Base-by-base conservation (phyloP, 2,888 invertebrate genomes). In the Gnatocerus cornutus region DNA sequence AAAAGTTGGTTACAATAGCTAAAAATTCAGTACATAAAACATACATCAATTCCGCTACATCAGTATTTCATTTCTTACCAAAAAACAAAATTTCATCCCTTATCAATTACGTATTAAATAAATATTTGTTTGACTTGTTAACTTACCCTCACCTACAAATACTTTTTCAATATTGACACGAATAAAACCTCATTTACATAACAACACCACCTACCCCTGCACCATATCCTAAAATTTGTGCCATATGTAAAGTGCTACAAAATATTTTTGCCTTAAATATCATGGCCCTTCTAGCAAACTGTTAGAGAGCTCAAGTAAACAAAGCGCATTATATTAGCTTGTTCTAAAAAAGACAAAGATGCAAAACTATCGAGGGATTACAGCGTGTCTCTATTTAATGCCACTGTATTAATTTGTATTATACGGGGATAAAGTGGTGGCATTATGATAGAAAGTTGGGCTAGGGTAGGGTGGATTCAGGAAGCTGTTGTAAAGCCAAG, bases 321-420 rank as follows among this genome's bases (percentile, higher is more conserved):
- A 50, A 55, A 21, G 30, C 21, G 21, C 30, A 30, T 30, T 7
- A 61, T 13, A 63, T 53, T 41, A 1, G 1, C 50, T 43, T 61
- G 62, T 56, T 67, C 48, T 48, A 63, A 64, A 64, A 59, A 66
- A 61, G 71, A 73, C 68, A 68, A 69, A 72, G 68, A 72, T 55
- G 27, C 10, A 16, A 43, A 65, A 56, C 65, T 56, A 56, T 50
- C 71, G 67, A 69, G 73, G 81, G 83, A 82, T 83, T 82, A 81
- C 73, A 74, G 80, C 76, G 79, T 79, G 81, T 82, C 80, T 82
- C 82, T 76, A 81, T 82, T 81, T 84, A 83, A 83, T 82, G 77
- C 83, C 76, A 78, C 79, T 79, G 83, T 82, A 84, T 84, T 84
- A 84, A 84, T 84, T 84, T 84, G 84, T 84, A 83, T 83, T 83